These are phyloP conservation scores for Patiria pectinifera DNA, from an alignment of 53 echinoderm and acorn worm species.

Conservation along the genomic window DNA sequence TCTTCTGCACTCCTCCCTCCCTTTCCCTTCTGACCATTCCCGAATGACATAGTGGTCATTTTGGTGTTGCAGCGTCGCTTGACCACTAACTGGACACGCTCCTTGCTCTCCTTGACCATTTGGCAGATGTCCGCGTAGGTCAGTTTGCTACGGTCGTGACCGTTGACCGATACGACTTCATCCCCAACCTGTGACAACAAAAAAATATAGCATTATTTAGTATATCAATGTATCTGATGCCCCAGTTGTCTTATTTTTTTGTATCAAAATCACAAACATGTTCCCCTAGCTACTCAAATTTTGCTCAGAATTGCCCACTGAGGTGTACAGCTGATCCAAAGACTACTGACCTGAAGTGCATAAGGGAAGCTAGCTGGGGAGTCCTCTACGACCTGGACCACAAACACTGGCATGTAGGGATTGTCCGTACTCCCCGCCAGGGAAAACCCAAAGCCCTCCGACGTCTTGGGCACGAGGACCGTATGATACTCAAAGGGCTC, in stretches of 20 bases:
- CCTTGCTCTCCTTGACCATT: conserved; percentile 48
- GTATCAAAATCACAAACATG: background rate
- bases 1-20: background rate
- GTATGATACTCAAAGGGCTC: conserved; percentile 33
- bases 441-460: conserved; percentile 49
- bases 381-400: conserved; percentile 30
- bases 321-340: background rate
- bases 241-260: no score
- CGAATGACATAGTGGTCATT: background rate
- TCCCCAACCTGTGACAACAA: conserved; percentile 40
- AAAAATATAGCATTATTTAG: background rate
- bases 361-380: conserved; percentile 61
- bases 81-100: conserved; percentile 49
- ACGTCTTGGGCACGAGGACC: conserved; percentile 43
- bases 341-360: conserved; percentile 42
- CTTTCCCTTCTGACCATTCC: background rate
- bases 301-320: background rate
- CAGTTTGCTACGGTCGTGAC: conserved; percentile 25
- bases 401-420: conserved; percentile 56
- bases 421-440: conserved; percentile 58
- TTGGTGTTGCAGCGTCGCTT: background rate
- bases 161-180: conserved; percentile 38
- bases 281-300: background rate
- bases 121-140: conserved; percentile 51
- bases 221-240: no score